Conservation (phyloP, 2,888 invertebrate species). For the Tuta absoluta region DNA sequence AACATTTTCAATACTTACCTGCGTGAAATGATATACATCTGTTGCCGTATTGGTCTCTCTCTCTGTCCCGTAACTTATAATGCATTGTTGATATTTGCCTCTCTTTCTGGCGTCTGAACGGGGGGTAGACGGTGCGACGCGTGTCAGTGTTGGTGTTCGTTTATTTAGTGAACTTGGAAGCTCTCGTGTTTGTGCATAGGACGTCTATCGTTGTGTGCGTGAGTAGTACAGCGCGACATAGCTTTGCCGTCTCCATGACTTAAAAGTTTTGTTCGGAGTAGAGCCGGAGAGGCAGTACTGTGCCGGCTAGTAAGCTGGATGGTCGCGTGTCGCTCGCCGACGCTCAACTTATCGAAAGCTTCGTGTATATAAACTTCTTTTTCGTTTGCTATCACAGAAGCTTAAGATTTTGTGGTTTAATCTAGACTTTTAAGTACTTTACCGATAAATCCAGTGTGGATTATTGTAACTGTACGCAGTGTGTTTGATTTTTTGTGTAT, state of each 20-base stretch:
- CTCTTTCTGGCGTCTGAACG: slow-evolving; percentile 75
- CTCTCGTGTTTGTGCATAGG: slow-evolving; percentile 79
- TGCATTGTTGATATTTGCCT: slow-evolving; percentile 78
- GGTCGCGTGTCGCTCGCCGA: slow-evolving; percentile 58
- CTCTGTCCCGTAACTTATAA: slow-evolving; percentile 55
- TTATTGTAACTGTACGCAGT: slow-evolving; percentile 45
- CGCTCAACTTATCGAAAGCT: slow-evolving; percentile 70
- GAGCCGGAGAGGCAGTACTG: slow-evolving; percentile 71
- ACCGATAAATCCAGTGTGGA: slow-evolving; percentile 58
- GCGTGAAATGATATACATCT: slow-evolving; percentile 81
- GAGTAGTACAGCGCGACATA: slow-evolving; percentile 80
- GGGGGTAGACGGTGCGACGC: slow-evolving; percentile 77
- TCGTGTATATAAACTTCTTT: slow-evolving; percentile 69
- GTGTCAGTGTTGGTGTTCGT: slow-evolving; percentile 79
- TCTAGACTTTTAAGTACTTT: slow-evolving; percentile 45
- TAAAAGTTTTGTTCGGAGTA: slow-evolving; percentile 79
- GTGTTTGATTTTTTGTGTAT: slow-evolving; percentile 77
- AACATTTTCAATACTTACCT: slow-evolving; percentile 81
- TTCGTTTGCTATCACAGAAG: slow-evolving; percentile 48
- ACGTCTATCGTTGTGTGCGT: slow-evolving; percentile 73
- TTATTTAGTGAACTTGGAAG: slow-evolving; percentile 82
- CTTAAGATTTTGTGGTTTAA: slow-evolving; percentile 38
- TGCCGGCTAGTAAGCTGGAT: slow-evolving; percentile 73
- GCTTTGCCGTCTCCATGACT: slow-evolving; percentile 81
- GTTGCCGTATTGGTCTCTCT: slow-evolving; percentile 69